A percentile compares a stretch with the other conserved stretches of the same genome.
Evolutionary conservation across 1,140 invertebrate genomes (phyloP).

Genomic region (Drosophila serrata): DNA sequence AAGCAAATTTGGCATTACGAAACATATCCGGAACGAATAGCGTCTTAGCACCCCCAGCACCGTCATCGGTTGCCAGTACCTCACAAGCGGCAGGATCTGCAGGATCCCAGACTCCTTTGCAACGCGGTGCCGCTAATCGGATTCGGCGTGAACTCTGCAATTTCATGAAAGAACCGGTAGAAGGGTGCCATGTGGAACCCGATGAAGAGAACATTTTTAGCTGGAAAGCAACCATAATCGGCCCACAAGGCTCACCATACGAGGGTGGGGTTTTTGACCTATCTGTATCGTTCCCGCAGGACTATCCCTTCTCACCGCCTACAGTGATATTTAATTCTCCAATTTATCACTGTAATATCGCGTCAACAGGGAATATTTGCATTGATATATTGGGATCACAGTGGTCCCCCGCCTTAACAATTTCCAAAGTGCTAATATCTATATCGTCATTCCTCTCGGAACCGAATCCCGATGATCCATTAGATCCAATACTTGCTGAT

Average conservation of each 20-base stretch:
- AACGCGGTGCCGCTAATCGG: too few species aligned
- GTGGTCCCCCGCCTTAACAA: neutral
- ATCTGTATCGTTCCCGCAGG: accelerated
- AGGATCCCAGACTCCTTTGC: too few species aligned
- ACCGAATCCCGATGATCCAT: neutral
- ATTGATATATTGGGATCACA: neutral
- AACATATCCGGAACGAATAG: too few species aligned
- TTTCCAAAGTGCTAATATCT: neutral
- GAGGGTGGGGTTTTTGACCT: neutral
- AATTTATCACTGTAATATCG: neutral
- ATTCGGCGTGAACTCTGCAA: too few species aligned
- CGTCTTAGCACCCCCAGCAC: too few species aligned
- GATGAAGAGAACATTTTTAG: neutral
- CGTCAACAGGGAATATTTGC: neutral
- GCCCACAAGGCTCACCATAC: neutral
- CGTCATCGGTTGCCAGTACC: too few species aligned
- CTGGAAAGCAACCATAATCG: neutral
- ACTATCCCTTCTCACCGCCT: neutral
- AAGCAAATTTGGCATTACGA: too few species aligned
- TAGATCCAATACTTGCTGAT: neutral
- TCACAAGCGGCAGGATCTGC: too few species aligned
- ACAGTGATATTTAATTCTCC: accelerated
- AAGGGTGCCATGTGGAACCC: neutral
- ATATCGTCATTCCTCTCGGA: neutral
- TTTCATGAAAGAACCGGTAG: neutral